A percentile compares a stretch with the other conserved stretches of the same genome.
Evolutionary conservation across 2,797 vertebrate species (phyloP).

Genomic region (Chaunax sp.): DNA sequence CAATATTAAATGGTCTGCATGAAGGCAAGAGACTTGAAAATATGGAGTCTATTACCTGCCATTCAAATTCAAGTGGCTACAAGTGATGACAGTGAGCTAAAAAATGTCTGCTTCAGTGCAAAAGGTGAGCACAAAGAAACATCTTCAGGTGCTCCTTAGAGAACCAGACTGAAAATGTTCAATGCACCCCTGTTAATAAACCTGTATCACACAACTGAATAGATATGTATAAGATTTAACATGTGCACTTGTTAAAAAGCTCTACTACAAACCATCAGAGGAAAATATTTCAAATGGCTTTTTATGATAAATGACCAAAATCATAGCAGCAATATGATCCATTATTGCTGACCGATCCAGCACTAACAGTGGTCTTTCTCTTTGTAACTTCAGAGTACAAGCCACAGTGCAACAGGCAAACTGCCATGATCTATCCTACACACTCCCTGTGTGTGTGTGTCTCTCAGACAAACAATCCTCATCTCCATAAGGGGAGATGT

Average conservation of each 20-base stretch:
- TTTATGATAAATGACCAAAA: conserved; percentile 25
- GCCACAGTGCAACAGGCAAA: conserved; percentile 19
- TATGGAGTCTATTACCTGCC: too few species aligned
- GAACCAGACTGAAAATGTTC: too few species aligned
- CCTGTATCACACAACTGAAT: neutral
- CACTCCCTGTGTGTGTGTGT: neutral
- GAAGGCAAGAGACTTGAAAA: too few species aligned
- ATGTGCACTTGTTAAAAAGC: neutral
- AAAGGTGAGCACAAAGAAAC: too few species aligned
- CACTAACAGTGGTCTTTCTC: conserved; percentile 24
- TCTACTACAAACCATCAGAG: conserved; percentile 3
- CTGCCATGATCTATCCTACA: neutral
- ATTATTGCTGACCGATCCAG: conserved; percentile 25
- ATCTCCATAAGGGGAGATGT: conserved; percentile 12
- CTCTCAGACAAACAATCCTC: neutral
- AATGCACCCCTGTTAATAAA: conserved; percentile 1
- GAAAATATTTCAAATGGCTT: conserved; percentile 4
- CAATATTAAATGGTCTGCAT: too few species aligned
- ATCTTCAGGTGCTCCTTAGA: too few species aligned
- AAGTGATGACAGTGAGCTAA: too few species aligned
- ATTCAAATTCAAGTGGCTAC: too few species aligned
- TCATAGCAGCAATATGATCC: conserved; percentile 31
- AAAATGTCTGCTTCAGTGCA: too few species aligned
- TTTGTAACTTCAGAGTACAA: conserved; percentile 6
- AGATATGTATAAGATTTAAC: neutral